These are phyloP conservation scores for Macrotus californicus DNA, from an alignment of 2,113 vertebrate species.

Conservation along the genomic window DNA sequence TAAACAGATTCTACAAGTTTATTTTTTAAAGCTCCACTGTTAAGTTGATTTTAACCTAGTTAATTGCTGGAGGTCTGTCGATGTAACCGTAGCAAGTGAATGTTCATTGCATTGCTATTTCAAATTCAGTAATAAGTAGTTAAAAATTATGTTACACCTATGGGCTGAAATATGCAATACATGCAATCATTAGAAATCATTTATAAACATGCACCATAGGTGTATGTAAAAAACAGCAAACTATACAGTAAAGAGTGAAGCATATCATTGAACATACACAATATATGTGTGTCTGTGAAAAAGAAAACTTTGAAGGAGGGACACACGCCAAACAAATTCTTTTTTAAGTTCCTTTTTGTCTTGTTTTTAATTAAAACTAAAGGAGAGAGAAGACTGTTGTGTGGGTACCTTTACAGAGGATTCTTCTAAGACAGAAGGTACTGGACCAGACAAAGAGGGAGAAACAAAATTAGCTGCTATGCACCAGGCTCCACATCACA, in stretches of 20 bases:
- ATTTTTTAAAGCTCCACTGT: background rate
- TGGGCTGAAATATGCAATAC: constrained; percentile 1
- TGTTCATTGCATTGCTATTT: background rate
- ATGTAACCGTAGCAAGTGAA: background rate
- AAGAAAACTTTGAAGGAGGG: background rate
- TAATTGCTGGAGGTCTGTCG: background rate
- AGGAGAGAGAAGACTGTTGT: background rate
- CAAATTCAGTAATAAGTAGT: constrained; percentile 12
- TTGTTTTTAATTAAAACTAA: constrained; percentile 27
- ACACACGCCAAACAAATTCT: background rate
- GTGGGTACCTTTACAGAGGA: background rate
- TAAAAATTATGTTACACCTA: background rate
- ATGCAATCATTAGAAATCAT: background rate
- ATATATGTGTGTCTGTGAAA: background rate
- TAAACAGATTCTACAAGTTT: background rate
- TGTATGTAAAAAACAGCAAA: background rate
- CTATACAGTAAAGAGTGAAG: background rate
- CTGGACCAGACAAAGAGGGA: background rate
- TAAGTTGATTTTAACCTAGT: background rate
- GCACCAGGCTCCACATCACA: background rate
- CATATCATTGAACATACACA: background rate
- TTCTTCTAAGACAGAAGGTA: background rate
- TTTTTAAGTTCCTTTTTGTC: background rate
- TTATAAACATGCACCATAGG: background rate
- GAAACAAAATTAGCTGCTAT: background rate